These are phyloP conservation scores for Actinernus sp. DNA, from an alignment of 92 coral and sea anemone genomes.

Conservation along the genomic window DNA sequence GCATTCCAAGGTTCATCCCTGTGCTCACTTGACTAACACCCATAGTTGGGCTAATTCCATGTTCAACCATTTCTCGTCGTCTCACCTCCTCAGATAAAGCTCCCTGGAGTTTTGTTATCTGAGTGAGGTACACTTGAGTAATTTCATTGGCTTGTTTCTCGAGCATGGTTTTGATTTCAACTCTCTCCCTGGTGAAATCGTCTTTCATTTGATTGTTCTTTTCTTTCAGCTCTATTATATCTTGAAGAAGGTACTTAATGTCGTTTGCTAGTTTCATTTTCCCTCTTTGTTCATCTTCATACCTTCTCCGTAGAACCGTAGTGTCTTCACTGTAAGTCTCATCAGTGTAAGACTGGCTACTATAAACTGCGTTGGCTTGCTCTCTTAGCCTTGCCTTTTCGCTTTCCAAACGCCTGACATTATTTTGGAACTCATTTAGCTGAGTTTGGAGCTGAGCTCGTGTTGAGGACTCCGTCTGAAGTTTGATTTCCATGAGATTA, in stretches of 20 bases:
- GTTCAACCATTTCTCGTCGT: constrained; percentile 58
- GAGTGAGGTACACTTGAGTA: constrained; percentile 76
- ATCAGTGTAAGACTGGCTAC: constrained; percentile 25
- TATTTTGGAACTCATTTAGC: constrained; percentile 66
- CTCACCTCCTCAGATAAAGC: constrained; percentile 74
- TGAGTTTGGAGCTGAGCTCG: constrained; percentile 59
- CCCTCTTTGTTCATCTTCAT: constrained; percentile 74
- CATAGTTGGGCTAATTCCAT: constrained; percentile 7
- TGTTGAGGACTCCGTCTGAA: constrained; percentile 63
- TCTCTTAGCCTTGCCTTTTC: constrained; percentile 66
- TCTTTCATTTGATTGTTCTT: constrained; percentile 77
- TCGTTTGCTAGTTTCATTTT: constrained; percentile 80
- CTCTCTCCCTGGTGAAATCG: constrained; percentile 75
- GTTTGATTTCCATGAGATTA: constrained; percentile 63
- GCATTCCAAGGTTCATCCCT: constrained; percentile 2
- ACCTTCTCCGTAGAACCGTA: constrained; percentile 58
- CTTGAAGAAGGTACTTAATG: constrained; percentile 76
- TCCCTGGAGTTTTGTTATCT: constrained; percentile 76
- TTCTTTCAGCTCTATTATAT: constrained; percentile 78
- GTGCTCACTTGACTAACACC: not conserved
- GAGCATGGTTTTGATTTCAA: constrained; percentile 80
- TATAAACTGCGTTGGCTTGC: constrained; percentile 35
- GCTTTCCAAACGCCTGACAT: constrained; percentile 67
- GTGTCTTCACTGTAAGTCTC: constrained; percentile 51
- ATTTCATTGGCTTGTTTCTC: constrained; percentile 89